Evolutionary conservation across 2,113 vertebrate genomes (phyloP).

Genomic region (Toxotes jaculatrix): DNA sequence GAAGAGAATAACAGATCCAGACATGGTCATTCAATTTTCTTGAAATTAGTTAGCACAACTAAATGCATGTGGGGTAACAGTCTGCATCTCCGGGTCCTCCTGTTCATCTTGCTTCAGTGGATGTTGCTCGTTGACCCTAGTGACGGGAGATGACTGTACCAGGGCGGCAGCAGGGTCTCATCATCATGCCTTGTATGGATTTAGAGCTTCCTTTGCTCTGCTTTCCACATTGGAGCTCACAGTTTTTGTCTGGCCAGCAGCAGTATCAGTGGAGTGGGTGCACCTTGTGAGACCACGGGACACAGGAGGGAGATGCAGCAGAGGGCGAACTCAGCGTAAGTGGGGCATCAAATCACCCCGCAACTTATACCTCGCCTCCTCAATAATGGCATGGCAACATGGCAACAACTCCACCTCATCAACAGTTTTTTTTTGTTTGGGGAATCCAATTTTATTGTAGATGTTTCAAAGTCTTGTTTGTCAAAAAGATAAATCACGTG

Average conservation of each 20-base stretch:
- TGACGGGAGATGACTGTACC: slow-evolving; percentile 55
- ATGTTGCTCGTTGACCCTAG: slow-evolving; percentile 55
- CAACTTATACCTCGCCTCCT: not conserved
- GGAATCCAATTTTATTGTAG: not conserved
- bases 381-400: not conserved
- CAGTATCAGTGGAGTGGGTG: slow-evolving; percentile 54
- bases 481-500: not conserved
- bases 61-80: slow-evolving; percentile 33
- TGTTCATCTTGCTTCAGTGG: slow-evolving; percentile 34
- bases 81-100: slow-evolving; percentile 11
- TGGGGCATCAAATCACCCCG: slow-evolving; percentile 55
- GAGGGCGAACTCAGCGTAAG: slow-evolving; percentile 84
- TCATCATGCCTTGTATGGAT: slow-evolving; percentile 68
- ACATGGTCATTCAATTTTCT: slow-evolving; percentile 15
- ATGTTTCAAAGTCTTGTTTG: not conserved
- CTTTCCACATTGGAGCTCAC: slow-evolving; percentile 60
- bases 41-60: slow-evolving; percentile 23
- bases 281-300: slow-evolving; percentile 74
- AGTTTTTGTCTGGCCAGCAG: slow-evolving; percentile 47
- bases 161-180: slow-evolving; percentile 45
- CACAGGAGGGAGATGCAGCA: slow-evolving; percentile 81
- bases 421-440: slow-evolving; percentile 1
- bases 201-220: slow-evolving; percentile 59
- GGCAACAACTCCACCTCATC: not conserved
- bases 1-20: slow-evolving; percentile 22